These are phyloP conservation scores for Drosophila hamatofila DNA, from an alignment of 2,888 invertebrate species.

Conservation along the genomic window DNA sequence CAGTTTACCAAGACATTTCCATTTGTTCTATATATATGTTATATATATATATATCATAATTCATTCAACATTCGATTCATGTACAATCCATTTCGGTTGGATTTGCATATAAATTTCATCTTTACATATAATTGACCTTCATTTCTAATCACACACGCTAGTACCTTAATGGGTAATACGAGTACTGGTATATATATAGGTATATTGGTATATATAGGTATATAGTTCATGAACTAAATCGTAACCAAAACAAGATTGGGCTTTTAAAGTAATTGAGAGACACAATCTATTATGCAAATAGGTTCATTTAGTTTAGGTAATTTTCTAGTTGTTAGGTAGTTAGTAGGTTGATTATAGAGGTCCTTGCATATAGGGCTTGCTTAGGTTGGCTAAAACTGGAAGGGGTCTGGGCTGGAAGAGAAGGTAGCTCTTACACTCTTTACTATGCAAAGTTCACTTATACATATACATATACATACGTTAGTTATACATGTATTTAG, in stretches of 20 bases:
- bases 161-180: constrained; percentile 49
- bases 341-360: constrained; percentile 64
- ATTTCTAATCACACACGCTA: constrained; percentile 81
- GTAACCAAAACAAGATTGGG: constrained; percentile 40
- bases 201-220: constrained; percentile 10
- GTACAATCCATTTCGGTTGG: constrained; percentile 9
- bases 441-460: constrained; percentile 37
- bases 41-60: constrained; percentile 11
- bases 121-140: constrained; percentile 80
- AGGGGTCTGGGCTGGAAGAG: constrained; percentile 19
- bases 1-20: constrained; percentile 27
- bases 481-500: constrained; percentile 41
- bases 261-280: constrained; percentile 53
- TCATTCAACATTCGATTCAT: constrained; percentile 12
- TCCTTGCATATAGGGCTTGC: constrained; percentile 33
- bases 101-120: constrained; percentile 70
- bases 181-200: constrained; percentile 33
- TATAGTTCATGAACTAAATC: constrained; percentile 21
- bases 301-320: constrained; percentile 25
- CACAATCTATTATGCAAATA: constrained; percentile 56
- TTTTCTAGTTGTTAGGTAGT: constrained; percentile 63
- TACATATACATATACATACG: constrained; percentile 17
- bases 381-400: constrained; percentile 50
- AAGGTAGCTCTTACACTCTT: constrained; percentile 7
- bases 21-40: constrained; percentile 6